Evolutionary conservation across 2,113 vertebrate genomes (phyloP).

Genomic region (Plectropomus leopardus): DNA sequence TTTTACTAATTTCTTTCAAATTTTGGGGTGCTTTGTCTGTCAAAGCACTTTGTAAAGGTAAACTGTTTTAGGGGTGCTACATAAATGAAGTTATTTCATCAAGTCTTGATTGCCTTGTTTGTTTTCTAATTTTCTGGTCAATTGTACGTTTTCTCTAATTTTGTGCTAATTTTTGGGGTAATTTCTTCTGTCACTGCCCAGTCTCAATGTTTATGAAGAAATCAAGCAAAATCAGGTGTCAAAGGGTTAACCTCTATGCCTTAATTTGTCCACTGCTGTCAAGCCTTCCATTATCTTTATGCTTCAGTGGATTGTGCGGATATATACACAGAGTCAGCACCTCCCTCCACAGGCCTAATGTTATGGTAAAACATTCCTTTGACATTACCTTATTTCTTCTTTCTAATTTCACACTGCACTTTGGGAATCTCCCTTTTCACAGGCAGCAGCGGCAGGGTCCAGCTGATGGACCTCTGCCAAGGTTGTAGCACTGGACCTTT

Average conservation of each 20-base stretch:
- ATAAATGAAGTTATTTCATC: too few relatives aligned
- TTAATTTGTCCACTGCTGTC: slow-evolving; percentile 3
- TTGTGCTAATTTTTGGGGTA: too few relatives aligned
- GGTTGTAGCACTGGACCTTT: neutral
- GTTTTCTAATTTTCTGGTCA: too few relatives aligned
- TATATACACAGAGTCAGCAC: slow-evolving; percentile 51
- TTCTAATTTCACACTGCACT: slow-evolving; percentile 51
- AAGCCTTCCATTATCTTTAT: slow-evolving; percentile 28
- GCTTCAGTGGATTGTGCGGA: slow-evolving; percentile 39
- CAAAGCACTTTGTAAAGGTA: too few relatives aligned
- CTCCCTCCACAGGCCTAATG: slow-evolving; percentile 33
- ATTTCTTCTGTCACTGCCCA: too few relatives aligned
- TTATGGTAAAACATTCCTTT: slow-evolving; percentile 64
- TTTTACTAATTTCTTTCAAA: too few relatives aligned
- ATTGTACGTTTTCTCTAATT: too few relatives aligned
- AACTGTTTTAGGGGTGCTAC: too few relatives aligned
- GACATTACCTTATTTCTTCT: slow-evolving; percentile 53
- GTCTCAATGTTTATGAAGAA: too few relatives aligned
- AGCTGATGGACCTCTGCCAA: slow-evolving; percentile 30
- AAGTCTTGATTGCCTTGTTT: too few relatives aligned
- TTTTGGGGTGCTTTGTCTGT: too few relatives aligned
- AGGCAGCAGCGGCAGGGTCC: slow-evolving; percentile 8
- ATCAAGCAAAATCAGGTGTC: too few relatives aligned
- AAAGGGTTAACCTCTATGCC: neutral
- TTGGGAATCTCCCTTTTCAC: slow-evolving; percentile 58